Evolutionary conservation across 2,113 vertebrate genomes (phyloP).

Genomic region (Drymodes brunneopygia): DNA sequence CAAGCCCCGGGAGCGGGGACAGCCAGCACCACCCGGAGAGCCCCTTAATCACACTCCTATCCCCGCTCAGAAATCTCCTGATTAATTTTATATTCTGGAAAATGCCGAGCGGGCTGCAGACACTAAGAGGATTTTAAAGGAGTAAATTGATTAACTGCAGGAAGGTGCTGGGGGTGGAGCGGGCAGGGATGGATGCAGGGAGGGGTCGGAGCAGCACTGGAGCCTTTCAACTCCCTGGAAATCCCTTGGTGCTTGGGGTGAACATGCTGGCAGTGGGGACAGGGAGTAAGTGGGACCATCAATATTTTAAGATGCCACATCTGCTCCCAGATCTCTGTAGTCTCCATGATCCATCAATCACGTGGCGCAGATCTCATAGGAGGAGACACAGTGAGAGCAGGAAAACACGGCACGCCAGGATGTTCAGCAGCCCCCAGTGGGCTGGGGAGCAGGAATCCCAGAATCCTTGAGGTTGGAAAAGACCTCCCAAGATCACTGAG

Average conservation of each 20-base stretch:
- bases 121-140: constrained; percentile 12
- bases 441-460: neutral
- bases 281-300: neutral
- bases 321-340: neutral
- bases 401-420: too few species aligned
- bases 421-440: neutral
- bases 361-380: rapidly evolving
- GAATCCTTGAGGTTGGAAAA: neutral
- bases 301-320: constrained; percentile 1
- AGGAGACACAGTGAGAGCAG: rapidly evolving
- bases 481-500: neutral
- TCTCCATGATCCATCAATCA: neutral
- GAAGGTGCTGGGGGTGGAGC: neutral
- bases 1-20: rapidly evolving
- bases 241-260: neutral
- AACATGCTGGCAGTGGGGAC: neutral
- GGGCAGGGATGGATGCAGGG: neutral
- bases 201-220: rapidly evolving
- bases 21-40: neutral
- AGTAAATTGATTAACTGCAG: constrained; percentile 31
- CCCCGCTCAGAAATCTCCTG: neutral
- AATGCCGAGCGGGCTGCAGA: neutral
- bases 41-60: neutral
- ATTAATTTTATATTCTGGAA: constrained; percentile 17
- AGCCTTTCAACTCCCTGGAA: neutral